Conservation (phyloP, 2,797 vertebrate genomes). For the Hyperoplus immaculatus region DNA sequence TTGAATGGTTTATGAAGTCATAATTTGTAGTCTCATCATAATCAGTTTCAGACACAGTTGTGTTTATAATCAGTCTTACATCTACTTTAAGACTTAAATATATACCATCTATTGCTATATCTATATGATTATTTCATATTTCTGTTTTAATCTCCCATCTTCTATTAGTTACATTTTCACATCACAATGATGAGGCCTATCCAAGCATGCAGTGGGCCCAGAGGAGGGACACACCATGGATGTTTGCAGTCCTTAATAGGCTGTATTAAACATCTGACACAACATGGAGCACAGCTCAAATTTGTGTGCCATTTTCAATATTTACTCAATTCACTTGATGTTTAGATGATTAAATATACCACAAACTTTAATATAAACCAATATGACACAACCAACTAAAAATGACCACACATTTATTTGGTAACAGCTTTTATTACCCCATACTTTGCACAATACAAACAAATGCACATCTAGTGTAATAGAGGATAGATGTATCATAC, state of each 20-base stretch:
- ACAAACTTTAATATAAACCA: not conserved
- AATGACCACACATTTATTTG: constrained; percentile 8
- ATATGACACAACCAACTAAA: not conserved
- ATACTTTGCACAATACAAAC: constrained; percentile 73
- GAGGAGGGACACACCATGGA: not conserved
- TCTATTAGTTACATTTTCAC: not conserved
- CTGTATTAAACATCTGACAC: not conserved
- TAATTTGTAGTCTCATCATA: too few species aligned
- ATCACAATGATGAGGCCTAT: not conserved
- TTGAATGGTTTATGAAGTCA: not conserved
- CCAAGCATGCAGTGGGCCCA: not conserved
- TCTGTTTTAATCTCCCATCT: not conserved
- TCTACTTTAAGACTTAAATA: not conserved
- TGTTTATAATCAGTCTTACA: not conserved
- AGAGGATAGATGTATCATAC: constrained; percentile 71
- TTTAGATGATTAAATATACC: not conserved
- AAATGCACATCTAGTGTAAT: constrained; percentile 70
- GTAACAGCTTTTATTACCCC: constrained; percentile 72
- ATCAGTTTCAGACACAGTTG: not conserved
- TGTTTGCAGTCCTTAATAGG: not conserved
- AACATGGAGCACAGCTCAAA: not conserved
- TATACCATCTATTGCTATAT: not conserved
- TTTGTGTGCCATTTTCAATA: not conserved
- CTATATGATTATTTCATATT: not conserved
- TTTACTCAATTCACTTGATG: not conserved